Conservation (phyloP, 2,797 vertebrate genomes). For the Adelosebastes latens region DNA sequence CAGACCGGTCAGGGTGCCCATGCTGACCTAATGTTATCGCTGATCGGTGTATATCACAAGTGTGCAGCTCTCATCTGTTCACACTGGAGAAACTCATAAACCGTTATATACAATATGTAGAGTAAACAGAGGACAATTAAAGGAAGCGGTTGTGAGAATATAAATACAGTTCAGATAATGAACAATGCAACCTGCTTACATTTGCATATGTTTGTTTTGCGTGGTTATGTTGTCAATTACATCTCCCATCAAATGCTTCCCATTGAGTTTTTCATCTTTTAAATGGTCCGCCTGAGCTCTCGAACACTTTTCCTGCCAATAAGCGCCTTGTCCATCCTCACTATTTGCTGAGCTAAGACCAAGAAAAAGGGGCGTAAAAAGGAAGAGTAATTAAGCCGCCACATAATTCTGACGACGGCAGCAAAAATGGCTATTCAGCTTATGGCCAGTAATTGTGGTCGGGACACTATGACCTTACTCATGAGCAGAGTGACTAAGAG, state of each 20-base stretch:
- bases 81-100: not conserved
- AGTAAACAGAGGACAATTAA: not conserved
- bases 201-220: not conserved
- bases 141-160: not conserved
- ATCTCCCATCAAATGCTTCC: not conserved
- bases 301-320: conserved; percentile 38
- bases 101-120: not conserved
- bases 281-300: conserved; percentile 6
- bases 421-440: conserved; percentile 77
- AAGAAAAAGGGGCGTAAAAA: conserved; percentile 43
- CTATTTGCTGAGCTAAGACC: conserved; percentile 70
- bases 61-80: not conserved
- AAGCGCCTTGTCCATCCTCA: conserved; percentile 31
- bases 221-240: not conserved
- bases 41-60: not conserved
- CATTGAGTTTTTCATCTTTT: not conserved
- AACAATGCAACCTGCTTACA: not conserved
- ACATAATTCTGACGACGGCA: conserved; percentile 76
- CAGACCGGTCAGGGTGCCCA: too few species aligned
- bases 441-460: conserved; percentile 80
- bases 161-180: not conserved
- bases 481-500: conserved; percentile 65
- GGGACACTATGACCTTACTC: conserved; percentile 78
- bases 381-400: conserved; percentile 73
- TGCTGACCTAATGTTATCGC: too few species aligned